A percentile compares a stretch with the other conserved stretches of the same genome.
phyloP scores from a whole-genome alignment of 2,113 vertebrate species.

The Hylia prasina region DNA sequence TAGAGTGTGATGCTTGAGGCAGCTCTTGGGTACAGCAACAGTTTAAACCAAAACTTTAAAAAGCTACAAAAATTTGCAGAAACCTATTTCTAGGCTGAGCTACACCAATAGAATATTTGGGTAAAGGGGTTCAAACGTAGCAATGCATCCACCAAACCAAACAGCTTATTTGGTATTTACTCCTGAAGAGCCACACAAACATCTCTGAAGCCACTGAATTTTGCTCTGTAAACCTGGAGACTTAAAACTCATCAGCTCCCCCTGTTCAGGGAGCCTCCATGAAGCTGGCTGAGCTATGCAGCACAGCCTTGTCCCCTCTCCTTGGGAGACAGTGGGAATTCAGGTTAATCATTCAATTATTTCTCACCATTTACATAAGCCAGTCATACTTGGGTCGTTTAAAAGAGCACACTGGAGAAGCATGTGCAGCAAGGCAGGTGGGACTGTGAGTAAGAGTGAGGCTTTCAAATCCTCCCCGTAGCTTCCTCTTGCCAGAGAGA shows the following conservation, averaged over 20 bases:
- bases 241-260: not conserved
- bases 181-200: not conserved
- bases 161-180: not conserved
- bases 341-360: not conserved
- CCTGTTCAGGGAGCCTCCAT: not conserved
- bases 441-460: fast-evolving
- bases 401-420: not conserved
- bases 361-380: not conserved
- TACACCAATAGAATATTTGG: not conserved
- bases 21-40: not conserved
- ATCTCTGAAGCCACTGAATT: not conserved
- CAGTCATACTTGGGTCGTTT: not conserved
- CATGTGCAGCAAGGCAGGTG: not conserved
- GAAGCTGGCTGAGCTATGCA: not conserved
- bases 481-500: not conserved
- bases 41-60: not conserved
- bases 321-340: not conserved
- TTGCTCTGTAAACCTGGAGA: not conserved
- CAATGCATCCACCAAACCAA: not conserved
- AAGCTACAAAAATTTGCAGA: not conserved
- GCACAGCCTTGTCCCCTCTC: not conserved
- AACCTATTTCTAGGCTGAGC: not conserved
- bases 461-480: not conserved
- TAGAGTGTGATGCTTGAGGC: not conserved
- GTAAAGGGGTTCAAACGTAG: not conserved